Evolutionary conservation across 2,888 invertebrate genomes (phyloP), one percentile per base, ranked within the genome.

Genomic region (Microctonus aethiopoides): DNA sequence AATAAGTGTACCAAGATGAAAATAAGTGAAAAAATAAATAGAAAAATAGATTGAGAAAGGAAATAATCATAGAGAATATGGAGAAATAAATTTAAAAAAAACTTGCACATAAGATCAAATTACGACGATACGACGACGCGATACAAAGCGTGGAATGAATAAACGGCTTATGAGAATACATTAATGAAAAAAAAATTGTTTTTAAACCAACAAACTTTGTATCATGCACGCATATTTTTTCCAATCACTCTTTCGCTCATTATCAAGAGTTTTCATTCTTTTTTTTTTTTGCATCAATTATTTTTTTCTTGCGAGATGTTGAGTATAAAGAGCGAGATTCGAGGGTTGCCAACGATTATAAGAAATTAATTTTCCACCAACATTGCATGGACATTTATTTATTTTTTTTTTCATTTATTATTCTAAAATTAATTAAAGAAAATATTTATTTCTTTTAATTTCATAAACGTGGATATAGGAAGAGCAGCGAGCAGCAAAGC

Each of bases 401-500:
- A 13, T 16, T 64, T 54, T 46, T 64, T 51, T 41, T 63, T 29
- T 41, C 11, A 32, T 32, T 32, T 22, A 51, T 22, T 20, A 32
- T 32, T 39, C 26, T 10, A 10, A 13, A 13, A 34, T 36, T 52
- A 60, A 32, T 26, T 67, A 20, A 29, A n/a, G 4, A 46, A 32
- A 26, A 57, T 63, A 26, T 29, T 59, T 61, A 41, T 41, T 46
- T 36, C 10, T 52, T 29, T 29, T 7, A 5, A 5, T 5, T 29
- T 29, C 29, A 5, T 9, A 5, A 34, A 34, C 34, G 10, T 59
- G 16, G n/a, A 9, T 34, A 7, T 29, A 60, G 64, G 66, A 57
- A 54, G 79, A 83, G 81, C 81, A 83, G 82, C 81, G 81, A 79
- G 83, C 80, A 84, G 84, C 84, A 80, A 84, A 86, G 84, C 86